Percentiles rank a stretch among this genome's conserved stretches.
phyloP scores from a whole-genome alignment of 1,140 invertebrate genomes.

The Diorhabda elongata region DNA sequence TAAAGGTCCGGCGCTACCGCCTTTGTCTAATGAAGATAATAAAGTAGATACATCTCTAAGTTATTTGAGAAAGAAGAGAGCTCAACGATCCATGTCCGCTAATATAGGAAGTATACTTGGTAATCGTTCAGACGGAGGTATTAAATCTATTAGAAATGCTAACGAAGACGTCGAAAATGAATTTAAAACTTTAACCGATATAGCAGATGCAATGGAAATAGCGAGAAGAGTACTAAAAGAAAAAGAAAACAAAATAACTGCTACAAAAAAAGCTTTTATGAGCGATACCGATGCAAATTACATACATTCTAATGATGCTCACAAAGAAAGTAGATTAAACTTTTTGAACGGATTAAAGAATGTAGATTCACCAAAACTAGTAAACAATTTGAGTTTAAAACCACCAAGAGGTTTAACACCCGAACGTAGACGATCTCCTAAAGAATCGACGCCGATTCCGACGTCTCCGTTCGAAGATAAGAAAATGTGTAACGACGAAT shows the following conservation, averaged over 20 bases:
- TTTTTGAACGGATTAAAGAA: conserved; percentile 39
- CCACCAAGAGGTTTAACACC: conserved; percentile 35
- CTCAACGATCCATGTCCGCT: conserved; percentile 73
- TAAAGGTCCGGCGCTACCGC: conserved; percentile 49
- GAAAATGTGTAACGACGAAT: conserved; percentile 10
- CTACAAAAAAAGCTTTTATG: conserved; percentile 40
- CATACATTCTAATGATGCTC: conserved; percentile 14
- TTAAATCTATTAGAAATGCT: conserved; percentile 54
- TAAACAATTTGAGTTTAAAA: conserved; percentile 23
- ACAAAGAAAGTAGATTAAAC: conserved; percentile 29
- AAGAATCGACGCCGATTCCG: conserved; percentile 37
- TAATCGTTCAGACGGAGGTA: conserved; percentile 53
- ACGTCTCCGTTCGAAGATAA: conserved; percentile 32
- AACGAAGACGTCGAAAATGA: conserved; percentile 39
- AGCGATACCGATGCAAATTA: conserved; percentile 38
- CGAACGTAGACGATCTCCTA: conserved; percentile 31
- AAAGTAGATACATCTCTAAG: conserved; percentile 34
- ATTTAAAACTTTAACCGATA: conserved; percentile 40
- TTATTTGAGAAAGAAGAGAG: conserved; percentile 63
- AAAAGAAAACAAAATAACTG: conserved; percentile 40
- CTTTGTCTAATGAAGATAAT: conserved; percentile 41
- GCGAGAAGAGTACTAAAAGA: conserved; percentile 43
- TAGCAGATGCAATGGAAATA: conserved; percentile 46
- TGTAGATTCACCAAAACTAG: conserved; percentile 3
- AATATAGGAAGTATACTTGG: conserved; percentile 72